These are phyloP conservation scores for Eupristina koningsbergeri DNA, from an alignment of 1,140 invertebrate species.

Conservation along the genomic window DNA sequence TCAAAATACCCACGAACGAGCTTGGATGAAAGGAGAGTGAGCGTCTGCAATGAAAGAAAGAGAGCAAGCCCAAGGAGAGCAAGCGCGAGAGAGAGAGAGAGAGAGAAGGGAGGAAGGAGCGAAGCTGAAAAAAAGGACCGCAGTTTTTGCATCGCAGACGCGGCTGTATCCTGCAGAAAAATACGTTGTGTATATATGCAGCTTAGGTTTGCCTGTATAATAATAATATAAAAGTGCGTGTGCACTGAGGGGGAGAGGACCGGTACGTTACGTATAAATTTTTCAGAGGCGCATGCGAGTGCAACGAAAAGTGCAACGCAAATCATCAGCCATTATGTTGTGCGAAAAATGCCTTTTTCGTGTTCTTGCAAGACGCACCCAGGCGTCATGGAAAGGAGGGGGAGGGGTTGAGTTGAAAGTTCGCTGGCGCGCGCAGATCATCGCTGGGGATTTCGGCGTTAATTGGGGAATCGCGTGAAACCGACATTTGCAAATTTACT, in stretches of 20 bases:
- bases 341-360: not conserved
- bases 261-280: not conserved
- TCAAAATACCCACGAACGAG: constrained; percentile 5
- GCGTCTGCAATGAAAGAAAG: constrained; percentile 32
- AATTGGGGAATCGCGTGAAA: not conserved
- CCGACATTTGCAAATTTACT: not conserved
- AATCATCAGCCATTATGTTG: constrained; percentile 7
- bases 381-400: not conserved
- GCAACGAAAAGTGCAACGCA: constrained; percentile 21
- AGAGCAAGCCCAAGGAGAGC: not conserved
- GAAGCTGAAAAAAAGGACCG: constrained; percentile 20
- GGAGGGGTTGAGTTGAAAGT: not conserved
- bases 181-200: constrained; percentile 1
- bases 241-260: not conserved
- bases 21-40: constrained; percentile 34
- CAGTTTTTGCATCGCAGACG: constrained; percentile 44
- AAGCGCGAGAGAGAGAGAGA: not conserved
- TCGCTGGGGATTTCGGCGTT: not conserved
- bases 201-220: not conserved
- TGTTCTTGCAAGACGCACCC: not conserved
- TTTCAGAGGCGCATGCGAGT: not conserved
- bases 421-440: constrained; percentile 8
- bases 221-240: not conserved
- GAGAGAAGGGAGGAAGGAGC: constrained; percentile 1
- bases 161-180: constrained; percentile 28